Conservation (phyloP, 2,888 invertebrate genomes). For the Electrophaes corylata region DNA sequence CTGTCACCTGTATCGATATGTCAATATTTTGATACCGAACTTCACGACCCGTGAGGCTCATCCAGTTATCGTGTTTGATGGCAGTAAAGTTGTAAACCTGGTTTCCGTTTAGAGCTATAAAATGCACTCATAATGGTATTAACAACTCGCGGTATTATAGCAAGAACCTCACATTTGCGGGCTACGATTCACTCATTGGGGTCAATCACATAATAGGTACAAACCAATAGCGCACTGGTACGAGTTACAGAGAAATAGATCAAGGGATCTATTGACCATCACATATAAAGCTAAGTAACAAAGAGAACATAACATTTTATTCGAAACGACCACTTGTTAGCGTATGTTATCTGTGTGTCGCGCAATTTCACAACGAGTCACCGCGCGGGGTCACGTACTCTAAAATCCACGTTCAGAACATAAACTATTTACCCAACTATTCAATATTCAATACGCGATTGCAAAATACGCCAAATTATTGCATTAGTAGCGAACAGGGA, state of each 20-base stretch:
- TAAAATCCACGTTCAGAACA: conserved; percentile 80
- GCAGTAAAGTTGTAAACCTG: conserved; percentile 61
- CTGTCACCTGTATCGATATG: conserved; percentile 39
- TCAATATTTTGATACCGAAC: conserved; percentile 53
- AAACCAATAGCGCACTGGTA: not conserved
- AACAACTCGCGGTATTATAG: conserved; percentile 38
- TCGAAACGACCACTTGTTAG: conserved; percentile 75
- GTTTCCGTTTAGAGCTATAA: conserved; percentile 53
- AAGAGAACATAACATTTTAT: conserved; percentile 72
- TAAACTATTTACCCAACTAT: conserved; percentile 83
- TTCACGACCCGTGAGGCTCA: conserved; percentile 48
- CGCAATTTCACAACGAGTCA: conserved; percentile 75
- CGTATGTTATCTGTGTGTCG: conserved; percentile 73
- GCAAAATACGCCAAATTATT: conserved; percentile 85
- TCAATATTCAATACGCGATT: conserved; percentile 84
- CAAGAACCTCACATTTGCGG: conserved; percentile 27
- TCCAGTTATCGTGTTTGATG: conserved; percentile 58
- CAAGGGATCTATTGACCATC: conserved; percentile 61
- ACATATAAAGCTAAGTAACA: conserved; percentile 70
- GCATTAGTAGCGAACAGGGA: conserved; percentile 83
- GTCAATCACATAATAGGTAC: conserved; percentile 1
- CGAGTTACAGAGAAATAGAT: conserved; percentile 44
- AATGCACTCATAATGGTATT: conserved; percentile 37
- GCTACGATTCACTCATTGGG: conserved; percentile 5
- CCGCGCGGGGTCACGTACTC: conserved; percentile 76